These are phyloP conservation scores for Sphyrna mokarran DNA, from an alignment of 2,113 vertebrate species.

Conservation along the genomic window DNA sequence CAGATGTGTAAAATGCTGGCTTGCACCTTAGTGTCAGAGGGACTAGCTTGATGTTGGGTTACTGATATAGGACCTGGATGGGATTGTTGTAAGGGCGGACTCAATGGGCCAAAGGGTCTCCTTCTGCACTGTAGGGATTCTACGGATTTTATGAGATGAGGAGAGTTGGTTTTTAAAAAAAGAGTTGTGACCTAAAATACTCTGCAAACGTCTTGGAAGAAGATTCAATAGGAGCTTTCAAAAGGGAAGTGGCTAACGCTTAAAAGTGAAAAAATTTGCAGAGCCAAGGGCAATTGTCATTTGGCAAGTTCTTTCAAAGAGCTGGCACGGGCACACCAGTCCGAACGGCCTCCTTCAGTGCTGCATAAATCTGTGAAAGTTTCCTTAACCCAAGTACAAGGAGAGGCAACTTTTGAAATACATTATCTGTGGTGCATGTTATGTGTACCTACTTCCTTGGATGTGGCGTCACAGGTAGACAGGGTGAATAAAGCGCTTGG, in stretches of 20 bases:
- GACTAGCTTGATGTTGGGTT: too few species aligned
- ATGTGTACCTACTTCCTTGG: too few species aligned
- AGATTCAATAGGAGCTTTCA: neutral
- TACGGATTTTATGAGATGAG: too few species aligned
- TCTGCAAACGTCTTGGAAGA: neutral
- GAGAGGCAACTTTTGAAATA: neutral
- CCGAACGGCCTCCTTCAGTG: neutral
- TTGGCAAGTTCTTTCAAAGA: neutral
- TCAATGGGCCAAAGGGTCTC: too few species aligned
- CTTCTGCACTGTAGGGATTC: too few species aligned
- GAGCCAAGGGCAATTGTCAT: neutral
- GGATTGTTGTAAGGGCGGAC: too few species aligned
- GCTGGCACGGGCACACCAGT: too few species aligned
- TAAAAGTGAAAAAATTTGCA: neutral
- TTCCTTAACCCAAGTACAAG: neutral
- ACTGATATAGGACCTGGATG: too few species aligned
- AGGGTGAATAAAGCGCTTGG: too few species aligned
- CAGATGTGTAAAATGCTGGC: too few species aligned
- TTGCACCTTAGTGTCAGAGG: too few species aligned
- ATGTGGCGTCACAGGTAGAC: too few species aligned
- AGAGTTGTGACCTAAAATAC: neutral
- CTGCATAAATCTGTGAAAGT: neutral
- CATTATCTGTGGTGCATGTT: neutral
- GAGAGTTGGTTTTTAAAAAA: neutral
- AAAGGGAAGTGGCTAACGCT: neutral